Evolutionary conservation across 1,140 invertebrate genomes (phyloP), one percentile per base, ranked within the genome.

Genomic region (Orius insidiosus): DNA sequence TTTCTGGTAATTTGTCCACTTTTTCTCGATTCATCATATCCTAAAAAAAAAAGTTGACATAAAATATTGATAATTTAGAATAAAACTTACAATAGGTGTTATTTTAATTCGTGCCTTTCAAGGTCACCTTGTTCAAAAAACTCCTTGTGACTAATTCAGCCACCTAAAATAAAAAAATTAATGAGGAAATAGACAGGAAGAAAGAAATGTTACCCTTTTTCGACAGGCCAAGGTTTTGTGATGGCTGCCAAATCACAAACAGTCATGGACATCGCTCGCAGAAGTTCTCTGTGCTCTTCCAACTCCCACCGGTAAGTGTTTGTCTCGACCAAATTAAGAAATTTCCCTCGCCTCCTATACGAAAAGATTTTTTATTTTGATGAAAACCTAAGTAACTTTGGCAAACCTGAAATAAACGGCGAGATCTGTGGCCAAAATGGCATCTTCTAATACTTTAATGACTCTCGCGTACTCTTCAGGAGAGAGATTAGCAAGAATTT

Each of bases 21-120:
- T 93, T 93, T 57, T 94, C 88, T n/a, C 90, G 68, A 63, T 96
- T 92, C 90, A 95, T 95, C 65, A 94, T 88, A 58, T 89, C 85
- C 84, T 89, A 59, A 30, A n/a, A n/a, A 74, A 72, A 55, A 53
- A 55, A 34, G 7, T 35, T 47, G 39, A n/a, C n/a, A n/a, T n/a
- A n/a, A n/a, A n/a, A n/a, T n/a, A n/a, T n/a, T n/a, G n/a, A n/a
- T n/a, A n/a, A n/a, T n/a, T n/a, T n/a, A n/a, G n/a, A n/a, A n/a
- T n/a, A 42, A 6, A 47, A 70, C 75, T 75, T 67, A 88, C 85
- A 60, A 86, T 86, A 13, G 86, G 87, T 48, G 80, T 81, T 43
- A 89, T 76, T 45, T 86, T 82, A 92, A 65, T 63, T 87, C 75
- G 58, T 81, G 72, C 54, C 84, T 73, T 66, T 92, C 87, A 53